Evolutionary conservation across 2,113 vertebrate species (phyloP).

Genomic region (Rhinoptilus africanus): DNA sequence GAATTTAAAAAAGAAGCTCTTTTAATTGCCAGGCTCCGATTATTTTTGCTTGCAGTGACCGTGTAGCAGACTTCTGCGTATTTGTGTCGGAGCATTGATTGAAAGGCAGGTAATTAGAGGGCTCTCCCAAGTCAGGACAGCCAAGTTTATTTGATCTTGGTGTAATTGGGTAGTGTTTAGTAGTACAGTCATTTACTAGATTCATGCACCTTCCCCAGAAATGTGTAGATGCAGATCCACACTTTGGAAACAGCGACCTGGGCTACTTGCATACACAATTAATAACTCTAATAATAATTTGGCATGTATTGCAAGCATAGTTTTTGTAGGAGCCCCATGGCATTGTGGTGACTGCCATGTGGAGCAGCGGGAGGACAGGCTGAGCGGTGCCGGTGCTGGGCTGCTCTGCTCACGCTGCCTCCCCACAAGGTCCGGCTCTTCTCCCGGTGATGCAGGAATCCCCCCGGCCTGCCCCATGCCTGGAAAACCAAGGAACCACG

Average conservation of each 20-base stretch:
- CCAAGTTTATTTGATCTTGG: not conserved
- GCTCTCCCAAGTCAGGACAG: not conserved
- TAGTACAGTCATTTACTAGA: not conserved
- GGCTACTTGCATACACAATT: not conserved
- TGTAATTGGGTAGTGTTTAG: not conserved
- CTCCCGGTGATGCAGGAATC: not conserved
- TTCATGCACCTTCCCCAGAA: not conserved
- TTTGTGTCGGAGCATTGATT: not conserved
- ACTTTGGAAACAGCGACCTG: not conserved
- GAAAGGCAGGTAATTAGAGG: slow-evolving; percentile 31
- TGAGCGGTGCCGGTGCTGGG: not conserved
- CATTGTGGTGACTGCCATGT: not conserved
- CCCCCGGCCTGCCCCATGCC: not conserved
- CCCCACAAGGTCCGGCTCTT: not conserved
- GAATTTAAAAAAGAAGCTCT: not conserved
- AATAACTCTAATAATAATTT: not conserved
- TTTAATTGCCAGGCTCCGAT: not conserved
- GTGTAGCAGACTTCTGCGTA: not conserved
- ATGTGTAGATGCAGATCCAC: not conserved
- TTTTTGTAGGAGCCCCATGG: not conserved
- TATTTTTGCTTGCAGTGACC: slow-evolving; percentile 12
- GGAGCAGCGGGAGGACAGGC: not conserved
- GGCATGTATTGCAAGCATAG: not conserved
- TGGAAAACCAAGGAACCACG: not conserved
- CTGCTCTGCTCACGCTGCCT: not conserved